These are phyloP conservation scores for Acleris emargana DNA, from an alignment of 2,888 invertebrate genomes.

Conservation along the genomic window DNA sequence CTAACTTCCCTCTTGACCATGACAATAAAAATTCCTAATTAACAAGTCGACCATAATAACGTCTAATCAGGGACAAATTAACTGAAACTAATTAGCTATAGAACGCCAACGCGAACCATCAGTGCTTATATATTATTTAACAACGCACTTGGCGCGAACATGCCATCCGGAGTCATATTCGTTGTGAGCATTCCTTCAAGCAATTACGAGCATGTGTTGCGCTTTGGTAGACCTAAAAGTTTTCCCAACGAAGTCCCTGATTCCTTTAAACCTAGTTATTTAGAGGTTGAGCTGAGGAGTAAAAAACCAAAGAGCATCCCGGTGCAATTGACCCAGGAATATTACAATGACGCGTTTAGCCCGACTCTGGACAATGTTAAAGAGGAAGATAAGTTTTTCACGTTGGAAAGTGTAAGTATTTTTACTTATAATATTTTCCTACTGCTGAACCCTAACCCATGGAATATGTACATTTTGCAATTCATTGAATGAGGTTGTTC, in stretches of 20 bases:
- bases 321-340: constrained; percentile 67
- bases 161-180: constrained; percentile 87
- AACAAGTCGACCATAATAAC: constrained; percentile 19
- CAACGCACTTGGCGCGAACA: constrained; percentile 43
- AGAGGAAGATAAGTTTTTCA: constrained; percentile 82
- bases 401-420: constrained; percentile 86
- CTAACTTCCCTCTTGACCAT: constrained; percentile 3
- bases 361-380: constrained; percentile 66
- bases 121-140: constrained; percentile 6
- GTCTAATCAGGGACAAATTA: constrained; percentile 53
- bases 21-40: constrained; percentile 9
- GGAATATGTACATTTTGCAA: too few species aligned
- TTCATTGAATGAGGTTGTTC: too few species aligned
- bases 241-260: constrained; percentile 51
- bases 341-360: constrained; percentile 66
- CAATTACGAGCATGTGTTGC: constrained; percentile 85
- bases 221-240: constrained; percentile 76
- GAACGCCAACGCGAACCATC: constrained; percentile 14
- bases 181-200: constrained; percentile 87
- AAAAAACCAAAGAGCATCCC: constrained; percentile 73
- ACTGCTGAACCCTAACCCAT: too few species aligned
- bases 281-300: constrained; percentile 67
- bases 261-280: constrained; percentile 55
- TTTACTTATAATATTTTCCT: too few species aligned
- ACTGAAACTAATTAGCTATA: constrained; percentile 31